Evolutionary conservation across 2,888 invertebrate species (phyloP), one percentile per base, ranked within the genome.

Genomic region (Stenurella melanura): DNA sequence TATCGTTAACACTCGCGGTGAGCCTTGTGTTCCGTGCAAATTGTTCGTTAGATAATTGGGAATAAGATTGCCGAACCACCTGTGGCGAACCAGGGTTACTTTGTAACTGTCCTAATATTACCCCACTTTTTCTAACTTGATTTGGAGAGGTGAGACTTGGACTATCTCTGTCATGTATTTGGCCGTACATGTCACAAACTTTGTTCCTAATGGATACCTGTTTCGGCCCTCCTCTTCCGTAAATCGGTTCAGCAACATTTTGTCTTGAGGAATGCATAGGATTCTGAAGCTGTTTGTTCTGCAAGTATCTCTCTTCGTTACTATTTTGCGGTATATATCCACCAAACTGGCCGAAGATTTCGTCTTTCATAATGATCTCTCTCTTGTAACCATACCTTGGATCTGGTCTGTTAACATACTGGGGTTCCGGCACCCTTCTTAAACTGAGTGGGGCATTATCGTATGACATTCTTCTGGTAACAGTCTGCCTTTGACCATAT

Each of bases 131-230:
- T 75, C 85, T 84, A 11, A 84, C 58, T 21, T 73, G 67, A 18
- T 74, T 78, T n/a, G 81, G 80, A 30, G 78, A 78, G 38, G 73
- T 71, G 3, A 79, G 71, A 7, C 75, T 60, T 18, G 76, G 76
- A 19, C 80, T 78, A 6, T 84, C 83, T 2, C 80, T 72, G 72
- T 90, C 90, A 80, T 90, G 90, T 38, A 90, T 90, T 80, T 89
- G 87, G 6, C 90, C 90, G 71, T 90, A 90, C 38, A 90, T 87
- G 82, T 90, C 90, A 79, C 89, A 89, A 21, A 88, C 87, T 85
- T 88, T 89, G 75, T 89, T 88, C 12, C 84, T 86, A 6, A 90
- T 85, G 0, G 88, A 86, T 17, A 88, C 83, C 64, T 83, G 83
- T 34, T 76, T 81, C 0, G 80, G 75, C 11, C 63, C 68, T 0